phyloP scores from a whole-genome alignment of 2,797 vertebrate species.

The Aviceda leuphotes region DNA sequence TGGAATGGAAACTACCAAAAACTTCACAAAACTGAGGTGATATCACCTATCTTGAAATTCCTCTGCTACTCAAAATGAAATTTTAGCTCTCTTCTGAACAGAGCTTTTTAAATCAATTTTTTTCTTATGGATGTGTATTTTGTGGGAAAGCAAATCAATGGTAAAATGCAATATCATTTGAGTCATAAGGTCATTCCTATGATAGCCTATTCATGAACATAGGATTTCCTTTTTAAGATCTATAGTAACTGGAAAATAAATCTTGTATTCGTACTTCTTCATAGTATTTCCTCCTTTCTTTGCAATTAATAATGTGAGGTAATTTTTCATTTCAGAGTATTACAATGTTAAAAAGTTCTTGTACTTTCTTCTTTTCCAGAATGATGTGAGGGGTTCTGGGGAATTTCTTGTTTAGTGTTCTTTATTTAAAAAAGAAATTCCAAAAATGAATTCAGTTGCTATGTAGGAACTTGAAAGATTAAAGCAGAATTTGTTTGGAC shows the following conservation, averaged over 20 bases:
- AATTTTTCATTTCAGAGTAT: background rate
- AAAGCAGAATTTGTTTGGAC: background rate
- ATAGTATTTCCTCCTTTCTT: background rate
- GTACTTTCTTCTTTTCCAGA: background rate
- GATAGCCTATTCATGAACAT: background rate
- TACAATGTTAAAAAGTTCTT: background rate
- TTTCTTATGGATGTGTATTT: background rate
- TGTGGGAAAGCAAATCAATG: background rate
- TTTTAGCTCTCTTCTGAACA: background rate
- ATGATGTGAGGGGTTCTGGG: background rate
- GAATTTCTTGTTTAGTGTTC: background rate
- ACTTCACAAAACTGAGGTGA: conserved; percentile 90
- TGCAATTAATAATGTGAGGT: background rate
- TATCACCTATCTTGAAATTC: background rate
- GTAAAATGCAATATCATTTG: background rate
- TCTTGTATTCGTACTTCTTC: background rate
- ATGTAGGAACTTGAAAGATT: background rate
- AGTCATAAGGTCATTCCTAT: background rate
- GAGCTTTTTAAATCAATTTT: accelerated
- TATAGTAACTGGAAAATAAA: background rate
- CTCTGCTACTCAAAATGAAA: background rate
- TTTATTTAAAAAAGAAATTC: background rate
- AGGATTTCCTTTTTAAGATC: background rate
- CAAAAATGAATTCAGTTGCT: background rate
- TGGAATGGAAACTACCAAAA: conserved; percentile 95